Evolutionary conservation across 2,797 vertebrate species (phyloP), one percentile per base, ranked within the genome.

Genomic region (Calcarius lapponicus): DNA sequence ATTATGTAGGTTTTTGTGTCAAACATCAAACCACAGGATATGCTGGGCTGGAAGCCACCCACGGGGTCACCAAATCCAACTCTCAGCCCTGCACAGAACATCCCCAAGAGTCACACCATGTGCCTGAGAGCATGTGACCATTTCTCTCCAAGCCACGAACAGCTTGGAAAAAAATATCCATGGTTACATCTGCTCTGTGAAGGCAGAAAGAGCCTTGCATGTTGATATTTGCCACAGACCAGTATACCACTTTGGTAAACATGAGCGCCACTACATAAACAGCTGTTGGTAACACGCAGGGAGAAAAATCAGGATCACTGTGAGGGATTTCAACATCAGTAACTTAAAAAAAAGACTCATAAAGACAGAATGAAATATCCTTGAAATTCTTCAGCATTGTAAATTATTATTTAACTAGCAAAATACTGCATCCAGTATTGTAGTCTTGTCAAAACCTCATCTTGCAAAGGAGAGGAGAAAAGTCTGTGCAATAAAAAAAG

Each of bases 161-260:
- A 80, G 34, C 29, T 74, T 92, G 81, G 78, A 89, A 78, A 87
- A 22, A 64, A 93, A 91, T 89, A 69, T 65, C 50, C 51, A 40
- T 60, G 36, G 58, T 92, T 94, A 66, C 67, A 56, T n/a, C 58
- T 66, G 72, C 58, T 84, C 88, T 88, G 43, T 38, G 21, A 73
- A 82, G 61, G 48, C 67, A 87, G 48, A 88, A 88, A 60, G 48
- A 64, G 38, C 43, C 45, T 61, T 13, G 3, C 50, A 61, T 45
- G 82, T 43, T 64, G 58, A 21, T 72, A 34, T 80, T 83, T 92
- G 76, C 72, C 54, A 78, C 62, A 42, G 34, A 75, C 6, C 42
- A 54, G 31, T 38, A 3, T 8, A 58, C 42, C 29, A 7, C 51
- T 64, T 66, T 5, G 19, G 38, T 67, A 56, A 73, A 76, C 78